A percentile compares a stretch with the other conserved stretches of the same genome.
phyloP scores from a whole-genome alignment of 1,140 invertebrate genomes.

The Coboldia fuscipes region DNA sequence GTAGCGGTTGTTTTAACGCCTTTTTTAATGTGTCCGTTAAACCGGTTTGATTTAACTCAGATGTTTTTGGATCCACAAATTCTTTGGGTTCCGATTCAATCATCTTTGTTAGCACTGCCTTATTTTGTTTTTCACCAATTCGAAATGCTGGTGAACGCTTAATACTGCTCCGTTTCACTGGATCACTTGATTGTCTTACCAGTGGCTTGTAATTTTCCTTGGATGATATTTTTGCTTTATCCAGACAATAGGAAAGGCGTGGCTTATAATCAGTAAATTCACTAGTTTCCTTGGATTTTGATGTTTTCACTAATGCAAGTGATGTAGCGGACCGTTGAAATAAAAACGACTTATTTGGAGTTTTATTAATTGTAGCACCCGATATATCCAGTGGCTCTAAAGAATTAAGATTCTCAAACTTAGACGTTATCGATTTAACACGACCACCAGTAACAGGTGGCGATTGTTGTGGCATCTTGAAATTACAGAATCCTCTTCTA shows the following conservation, averaged over 20 bases:
- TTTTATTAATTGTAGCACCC: background rate
- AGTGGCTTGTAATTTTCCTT: too few species aligned
- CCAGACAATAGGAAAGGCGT: too few species aligned
- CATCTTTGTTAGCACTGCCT: background rate
- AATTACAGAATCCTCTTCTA: too few species aligned
- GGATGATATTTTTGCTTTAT: too few species aligned
- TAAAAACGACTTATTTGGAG: too few species aligned
- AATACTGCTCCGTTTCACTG: conserved; percentile 26
- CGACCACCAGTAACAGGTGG: conserved; percentile 3
- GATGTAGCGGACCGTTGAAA: conserved; percentile 2
- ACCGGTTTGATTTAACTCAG: conserved; percentile 8
- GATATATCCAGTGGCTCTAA: conserved; percentile 1
- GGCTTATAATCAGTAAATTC: too few species aligned
- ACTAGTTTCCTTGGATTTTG: background rate
- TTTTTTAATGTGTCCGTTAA: conserved; percentile 33
- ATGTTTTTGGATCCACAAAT: conserved; percentile 8
- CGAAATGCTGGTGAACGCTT: conserved; percentile 36
- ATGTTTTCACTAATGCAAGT: too few species aligned
- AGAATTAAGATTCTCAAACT: conserved; percentile 3
- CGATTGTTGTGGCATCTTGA: too few species aligned
- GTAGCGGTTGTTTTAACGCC: conserved; percentile 36
- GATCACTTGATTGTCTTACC: conserved; percentile 30
- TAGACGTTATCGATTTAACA: conserved; percentile 3
- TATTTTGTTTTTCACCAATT: conserved; percentile 26
- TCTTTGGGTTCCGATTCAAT: conserved; percentile 5